A percentile compares a stretch with the other conserved stretches of the same genome.
Evolutionary conservation across 37 sponge, comb jelly and placozoan genomes (phyloP).

Genomic region (Hormiphora californensis): DNA sequence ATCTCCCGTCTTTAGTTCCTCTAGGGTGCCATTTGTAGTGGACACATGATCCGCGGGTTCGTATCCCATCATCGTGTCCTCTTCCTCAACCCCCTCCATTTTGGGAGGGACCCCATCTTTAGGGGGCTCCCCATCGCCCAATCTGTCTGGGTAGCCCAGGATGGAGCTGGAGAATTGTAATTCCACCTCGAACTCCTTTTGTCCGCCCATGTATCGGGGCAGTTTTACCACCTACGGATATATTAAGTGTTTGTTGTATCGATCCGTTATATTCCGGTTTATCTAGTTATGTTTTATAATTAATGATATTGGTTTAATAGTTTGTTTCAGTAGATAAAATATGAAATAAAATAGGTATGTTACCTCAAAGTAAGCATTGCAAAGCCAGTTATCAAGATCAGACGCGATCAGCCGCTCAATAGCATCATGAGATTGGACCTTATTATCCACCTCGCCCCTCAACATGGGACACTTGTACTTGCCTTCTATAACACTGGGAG

Average conservation of each 20-base stretch:
- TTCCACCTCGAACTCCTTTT: constrained; percentile 60
- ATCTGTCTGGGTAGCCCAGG: constrained; percentile 56
- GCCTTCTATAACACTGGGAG: constrained; percentile 41
- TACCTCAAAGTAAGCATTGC: constrained; percentile 62
- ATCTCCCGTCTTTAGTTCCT: not conserved
- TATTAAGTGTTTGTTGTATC: not conserved
- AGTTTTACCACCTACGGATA: not conserved
- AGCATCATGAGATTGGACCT: constrained; percentile 52
- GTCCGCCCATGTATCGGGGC: constrained; percentile 56
- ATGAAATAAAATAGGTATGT: no score
- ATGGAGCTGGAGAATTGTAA: constrained; percentile 54
- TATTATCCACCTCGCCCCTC: constrained; percentile 55
- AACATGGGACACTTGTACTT: constrained; percentile 57
- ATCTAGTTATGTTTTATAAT: no score
- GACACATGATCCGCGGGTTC: not conserved
- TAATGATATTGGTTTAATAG: no score
- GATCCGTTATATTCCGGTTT: not conserved
- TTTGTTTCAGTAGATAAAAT: no score
- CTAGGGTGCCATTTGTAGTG: not conserved
- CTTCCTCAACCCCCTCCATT: constrained; percentile 12
- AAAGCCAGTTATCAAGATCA: constrained; percentile 57
- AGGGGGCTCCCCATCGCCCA: constrained; percentile 15
- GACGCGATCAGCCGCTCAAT: constrained; percentile 55
- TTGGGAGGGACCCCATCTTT: constrained; percentile 44
- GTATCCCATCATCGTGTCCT: not conserved